Evolutionary conservation across 2,113 vertebrate genomes (phyloP), one percentile per base, ranked within the genome.

Genomic region (Takifugu flavidus): DNA sequence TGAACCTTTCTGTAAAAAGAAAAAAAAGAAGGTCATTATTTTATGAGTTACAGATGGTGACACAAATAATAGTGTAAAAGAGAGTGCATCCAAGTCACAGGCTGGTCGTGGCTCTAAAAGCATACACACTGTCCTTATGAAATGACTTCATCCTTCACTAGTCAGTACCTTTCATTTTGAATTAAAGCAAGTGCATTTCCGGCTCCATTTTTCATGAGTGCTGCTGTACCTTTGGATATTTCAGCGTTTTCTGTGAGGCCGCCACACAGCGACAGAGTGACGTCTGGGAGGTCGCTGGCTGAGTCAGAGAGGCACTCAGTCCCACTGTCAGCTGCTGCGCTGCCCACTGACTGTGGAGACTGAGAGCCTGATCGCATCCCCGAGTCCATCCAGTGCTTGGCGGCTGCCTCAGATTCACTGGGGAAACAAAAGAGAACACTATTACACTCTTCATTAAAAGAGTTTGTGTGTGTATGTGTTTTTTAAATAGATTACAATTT

Each of bases 241-340:
- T 98, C 94, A 46, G 94, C 93, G 5, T 96, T 96, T 79, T 99
- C 95, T 53, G 87, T 93, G 62, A 98, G 93, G 60, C 97, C 97
- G 51, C 97, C 97, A 52, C 97, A 99, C 34, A 99, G 92, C 1
- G 97, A 99, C n/a, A 99, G 92, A 0, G 95, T 97, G 59, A 99
- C 95, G 20, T 98, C 96, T 0, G 95, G 95, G 72, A 96, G 86
- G 83, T 99, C 95, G 75, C 94, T 91, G 8, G 97, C 94, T 7
- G 95, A 99, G 87, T 99, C 97, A 0, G 95, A 99, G 61, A 98
- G 92, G 83, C 97, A 99, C 78, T 99, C 97, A 0, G 96, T 98
- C 51, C 96, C 97, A 2, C 97, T 99, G 80, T 99, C 97, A 1
- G 95, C 95, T 1, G 96, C 97, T 1, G 93, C 94, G 15, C 96